These are phyloP conservation scores for Labrus mixtus DNA, from an alignment of 2,113 vertebrate species.

Conservation along the genomic window DNA sequence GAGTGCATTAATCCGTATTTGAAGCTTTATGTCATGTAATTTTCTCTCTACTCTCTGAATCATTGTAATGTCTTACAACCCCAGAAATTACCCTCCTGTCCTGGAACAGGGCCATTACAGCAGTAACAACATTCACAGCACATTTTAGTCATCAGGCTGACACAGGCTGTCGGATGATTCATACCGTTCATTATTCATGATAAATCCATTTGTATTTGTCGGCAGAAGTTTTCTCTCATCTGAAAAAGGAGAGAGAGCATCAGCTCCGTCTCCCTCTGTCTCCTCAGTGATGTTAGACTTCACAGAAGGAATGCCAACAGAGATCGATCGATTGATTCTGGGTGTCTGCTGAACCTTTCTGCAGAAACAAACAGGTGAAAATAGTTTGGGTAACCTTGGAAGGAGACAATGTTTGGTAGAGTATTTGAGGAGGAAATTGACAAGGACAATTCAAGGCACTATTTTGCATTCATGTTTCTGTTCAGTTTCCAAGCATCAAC, in stretches of 20 bases:
- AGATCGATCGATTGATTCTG: slow-evolving; percentile 5
- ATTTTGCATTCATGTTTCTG: not conserved
- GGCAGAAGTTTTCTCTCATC: slow-evolving; percentile 4
- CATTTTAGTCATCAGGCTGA: slow-evolving; percentile 26
- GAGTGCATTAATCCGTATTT: not conserved
- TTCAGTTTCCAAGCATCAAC: not conserved
- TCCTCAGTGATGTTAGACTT: slow-evolving; percentile 13
- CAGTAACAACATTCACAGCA: slow-evolving; percentile 18
- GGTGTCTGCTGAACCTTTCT: slow-evolving; percentile 4
- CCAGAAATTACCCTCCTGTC: slow-evolving; percentile 3
- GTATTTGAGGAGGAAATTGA: not conserved
- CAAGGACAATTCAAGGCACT: not conserved
- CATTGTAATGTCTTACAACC: not conserved
- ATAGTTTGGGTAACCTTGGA: not conserved
- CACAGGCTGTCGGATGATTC: slow-evolving; percentile 27
- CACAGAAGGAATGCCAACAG: not conserved
- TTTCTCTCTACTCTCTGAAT: not conserved
- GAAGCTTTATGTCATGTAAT: not conserved
- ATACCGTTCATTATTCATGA: slow-evolving; percentile 36
- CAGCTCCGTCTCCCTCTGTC: not conserved
- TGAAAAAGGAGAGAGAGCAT: slow-evolving; percentile 4
- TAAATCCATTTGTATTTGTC: slow-evolving; percentile 38
- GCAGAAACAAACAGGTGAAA: slow-evolving; percentile 3
- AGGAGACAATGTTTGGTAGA: not conserved
- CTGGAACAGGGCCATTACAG: slow-evolving; percentile 9